Evolutionary conservation across 2,888 invertebrate genomes (phyloP).

Genomic region (Resseliella maxima): DNA sequence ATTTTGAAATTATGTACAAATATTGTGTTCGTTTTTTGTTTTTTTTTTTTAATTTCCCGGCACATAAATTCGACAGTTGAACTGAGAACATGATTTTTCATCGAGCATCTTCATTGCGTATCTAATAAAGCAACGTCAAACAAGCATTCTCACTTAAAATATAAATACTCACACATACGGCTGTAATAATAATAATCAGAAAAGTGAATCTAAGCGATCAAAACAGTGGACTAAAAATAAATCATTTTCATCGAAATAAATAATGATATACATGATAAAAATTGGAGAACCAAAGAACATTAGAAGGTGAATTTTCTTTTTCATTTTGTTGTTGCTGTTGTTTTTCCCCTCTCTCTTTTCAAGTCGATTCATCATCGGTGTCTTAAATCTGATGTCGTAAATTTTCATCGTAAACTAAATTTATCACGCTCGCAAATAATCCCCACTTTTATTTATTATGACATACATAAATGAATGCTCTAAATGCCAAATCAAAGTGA

Average conservation of each 20-base stretch:
- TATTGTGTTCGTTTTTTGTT: background rate
- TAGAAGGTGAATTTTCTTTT: slow-evolving; percentile 31
- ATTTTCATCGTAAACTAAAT: slow-evolving; percentile 44
- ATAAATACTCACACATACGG: background rate
- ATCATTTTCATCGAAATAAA: slow-evolving; percentile 55
- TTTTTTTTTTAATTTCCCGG: too few species aligned
- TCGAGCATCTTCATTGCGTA: too few species aligned
- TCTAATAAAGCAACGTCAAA: background rate
- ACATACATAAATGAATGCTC: background rate
- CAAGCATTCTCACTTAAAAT: too few species aligned
- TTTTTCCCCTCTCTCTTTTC: too few species aligned
- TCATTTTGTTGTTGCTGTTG: background rate
- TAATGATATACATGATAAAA: slow-evolving; percentile 52
- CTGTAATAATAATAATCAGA: background rate
- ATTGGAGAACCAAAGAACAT: slow-evolving; percentile 26
- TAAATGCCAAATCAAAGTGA: background rate
- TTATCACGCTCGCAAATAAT: slow-evolving; percentile 45
- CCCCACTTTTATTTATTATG: slow-evolving; percentile 27
- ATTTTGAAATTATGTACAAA: background rate
- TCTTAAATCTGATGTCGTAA: slow-evolving; percentile 49
- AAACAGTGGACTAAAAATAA: slow-evolving; percentile 13
- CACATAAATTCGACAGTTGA: too few species aligned
- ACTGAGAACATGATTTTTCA: too few species aligned
- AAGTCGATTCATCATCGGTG: too few species aligned
- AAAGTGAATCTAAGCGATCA: too few species aligned